Base-by-base conservation (phyloP, 2,888 invertebrate species). In the Cremastinae sp. region DNA sequence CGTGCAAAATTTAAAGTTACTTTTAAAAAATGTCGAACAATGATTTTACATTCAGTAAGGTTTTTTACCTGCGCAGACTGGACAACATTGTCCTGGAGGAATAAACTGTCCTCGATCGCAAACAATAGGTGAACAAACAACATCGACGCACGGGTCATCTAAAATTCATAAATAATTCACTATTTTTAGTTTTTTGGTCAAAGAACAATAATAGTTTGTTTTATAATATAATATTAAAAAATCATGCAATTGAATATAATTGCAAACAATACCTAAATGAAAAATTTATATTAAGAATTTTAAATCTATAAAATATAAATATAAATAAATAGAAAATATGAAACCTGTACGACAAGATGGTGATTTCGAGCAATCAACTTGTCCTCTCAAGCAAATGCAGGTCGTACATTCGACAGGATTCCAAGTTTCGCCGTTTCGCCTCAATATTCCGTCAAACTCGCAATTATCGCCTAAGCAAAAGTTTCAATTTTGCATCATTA, bases 371-470 rank as follows among this genome's bases (percentile, higher is more conserved):
- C 94, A 94, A 56, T 91, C 90, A 49, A 95, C 92, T 47, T 92
- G 90, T 0, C 95, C 95, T 18, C 91, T 89, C 59, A 90, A 90
- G 86, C 97, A 97, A 51, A 92, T 91, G 85, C 97, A 97, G 20
- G 92, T 91, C 0, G 94, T 95, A 84, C 96, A 95, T 80, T 92
- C 92, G 85, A 93, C 94, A 80, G 94, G 93, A 66, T 90, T 90
- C 92, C 94, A 95, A 62, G 91, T 92, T 80, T 95, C 94, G 0
- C 94, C 94, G 9, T 77, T 69, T 73, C 66, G 65, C 0, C 75
- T 78, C 8, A 74, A 68, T 9, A 80, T 58, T 18, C 83, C 83
- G 1, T 84, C 82, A 58, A 81, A 74, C 43, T 81, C 80, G 66
- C 84, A 83, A 28, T 70, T 8, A n/a, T 68, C 66, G 20, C 53